These are phyloP conservation scores for Muricea muricata DNA, from an alignment of 92 coral and sea anemone species.

Conservation along the genomic window DNA sequence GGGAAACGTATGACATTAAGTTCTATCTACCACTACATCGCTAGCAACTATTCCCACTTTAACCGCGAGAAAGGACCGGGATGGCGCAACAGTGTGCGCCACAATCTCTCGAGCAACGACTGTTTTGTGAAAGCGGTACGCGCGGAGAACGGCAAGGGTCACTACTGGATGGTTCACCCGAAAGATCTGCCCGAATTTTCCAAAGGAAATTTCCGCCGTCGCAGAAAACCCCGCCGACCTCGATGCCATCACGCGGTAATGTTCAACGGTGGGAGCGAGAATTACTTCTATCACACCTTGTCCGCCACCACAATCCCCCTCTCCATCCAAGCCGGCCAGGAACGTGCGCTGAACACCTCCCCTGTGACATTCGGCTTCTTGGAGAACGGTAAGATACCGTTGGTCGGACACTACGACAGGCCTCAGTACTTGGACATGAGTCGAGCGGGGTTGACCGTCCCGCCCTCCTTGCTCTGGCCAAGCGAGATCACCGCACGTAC, in stretches of 20 bases:
- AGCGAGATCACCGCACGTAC: slow-evolving; percentile 28
- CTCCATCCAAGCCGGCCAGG: not conserved
- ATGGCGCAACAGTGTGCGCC: slow-evolving; percentile 98
- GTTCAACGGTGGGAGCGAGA: slow-evolving; percentile 48
- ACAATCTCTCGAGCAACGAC: slow-evolving; percentile 97
- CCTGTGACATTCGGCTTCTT: not conserved
- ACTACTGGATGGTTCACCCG: slow-evolving; percentile 99
- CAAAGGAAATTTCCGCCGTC: slow-evolving; percentile 93
- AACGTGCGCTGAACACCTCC: slow-evolving; percentile 20
- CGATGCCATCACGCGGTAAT: slow-evolving; percentile 83
- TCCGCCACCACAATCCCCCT: slow-evolving; percentile 21
- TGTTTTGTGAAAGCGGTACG: slow-evolving; percentile 98
- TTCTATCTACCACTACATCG: slow-evolving; percentile 94
- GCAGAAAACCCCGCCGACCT: slow-evolving; percentile 94
- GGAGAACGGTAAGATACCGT: slow-evolving; percentile 16
- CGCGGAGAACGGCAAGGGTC: slow-evolving; percentile 99
- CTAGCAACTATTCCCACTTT: slow-evolving; percentile 89
- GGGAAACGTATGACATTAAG: slow-evolving; percentile 97
- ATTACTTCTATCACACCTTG: slow-evolving; percentile 15
- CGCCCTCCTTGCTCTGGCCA: slow-evolving; percentile 35
- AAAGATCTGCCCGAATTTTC: slow-evolving; percentile 97
- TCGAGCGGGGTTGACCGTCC: slow-evolving; percentile 3
- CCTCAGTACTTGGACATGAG: slow-evolving; percentile 40
- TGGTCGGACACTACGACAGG: slow-evolving; percentile 38
- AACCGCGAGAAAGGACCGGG: slow-evolving; percentile 99